Evolutionary conservation across 2,797 vertebrate genomes (phyloP), one percentile per base, ranked within the genome.

Genomic region (Crax fasciolata): DNA sequence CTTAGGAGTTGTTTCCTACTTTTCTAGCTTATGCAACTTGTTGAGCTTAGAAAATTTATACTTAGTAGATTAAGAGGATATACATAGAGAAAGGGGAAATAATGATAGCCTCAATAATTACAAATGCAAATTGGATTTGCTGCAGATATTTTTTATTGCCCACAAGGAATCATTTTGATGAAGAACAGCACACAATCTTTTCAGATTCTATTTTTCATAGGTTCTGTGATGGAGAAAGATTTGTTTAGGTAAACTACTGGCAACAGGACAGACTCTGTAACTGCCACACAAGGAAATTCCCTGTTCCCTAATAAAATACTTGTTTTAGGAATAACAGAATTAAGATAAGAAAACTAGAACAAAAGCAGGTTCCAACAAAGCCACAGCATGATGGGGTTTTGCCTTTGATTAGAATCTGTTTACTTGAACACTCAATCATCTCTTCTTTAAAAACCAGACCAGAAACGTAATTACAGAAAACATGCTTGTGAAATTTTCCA

Each of bases 61-160:
- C 78, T 94, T 86, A 54, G 51, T n/a, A 91, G 32, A 77, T 25
- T 68, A 77, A 90, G 85, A 93, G 77, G 84, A 87, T 70, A 67
- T 90, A 91, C 89, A 66, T 28, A 54, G 43, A 84, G 17, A 71
- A 76, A 43, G 68, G 95, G 43, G 38, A 94, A 93, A 92, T 83
- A 61, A 51, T 49, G 19, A 84, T 51, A 78, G 86, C 68, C 63
- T 72, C 8, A 7, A 55, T 87, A 96, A 96, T 87, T 95, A 89
- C 5, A 95, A 90, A 66, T 78, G 73, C 70, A 94, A 96, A 94
- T 95, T 90, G 20, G 7, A 76, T 92, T 96, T 95, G 90, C 92
- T 82, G 82, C 59, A 76, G 57, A 61, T 87, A 97, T 88, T 55
- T 92, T 92, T 77, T 74, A 90, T 16, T 85, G 65, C 84, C 75